A percentile compares a stretch with the other conserved stretches of the same genome.
phyloP scores from a whole-genome alignment of 2,888 invertebrate genomes.

The Athalia cordata region DNA sequence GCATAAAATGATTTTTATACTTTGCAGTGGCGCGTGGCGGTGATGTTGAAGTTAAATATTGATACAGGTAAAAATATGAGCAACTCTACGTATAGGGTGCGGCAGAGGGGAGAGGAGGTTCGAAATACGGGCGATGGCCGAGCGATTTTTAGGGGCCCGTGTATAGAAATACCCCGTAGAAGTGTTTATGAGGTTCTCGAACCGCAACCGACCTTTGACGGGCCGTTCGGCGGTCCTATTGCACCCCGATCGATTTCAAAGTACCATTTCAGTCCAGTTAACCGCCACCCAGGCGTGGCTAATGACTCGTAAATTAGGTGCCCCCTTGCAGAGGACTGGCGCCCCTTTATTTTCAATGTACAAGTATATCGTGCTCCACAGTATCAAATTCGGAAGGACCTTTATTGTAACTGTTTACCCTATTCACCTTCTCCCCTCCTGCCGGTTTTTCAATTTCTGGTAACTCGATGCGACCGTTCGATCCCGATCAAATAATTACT shows the following conservation, averaged over 20 bases:
- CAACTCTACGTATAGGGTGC: too few species aligned
- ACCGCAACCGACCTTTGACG: conserved; percentile 43
- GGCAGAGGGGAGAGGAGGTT: too few species aligned
- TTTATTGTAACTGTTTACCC: not conserved
- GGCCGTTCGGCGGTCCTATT: conserved; percentile 10
- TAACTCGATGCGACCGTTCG: not conserved
- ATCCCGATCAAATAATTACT: too few species aligned
- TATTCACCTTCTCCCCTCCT: not conserved
- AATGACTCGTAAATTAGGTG: conserved; percentile 62
- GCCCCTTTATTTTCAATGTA: conserved; percentile 1
- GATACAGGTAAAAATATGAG: too few species aligned
- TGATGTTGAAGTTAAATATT: too few species aligned
- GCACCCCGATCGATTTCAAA: conserved; percentile 45
- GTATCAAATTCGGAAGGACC: not conserved
- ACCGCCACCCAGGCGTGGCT: conserved; percentile 57
- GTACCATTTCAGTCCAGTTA: conserved; percentile 45
- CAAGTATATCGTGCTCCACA: not conserved
- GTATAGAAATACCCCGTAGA: conserved; percentile 26
- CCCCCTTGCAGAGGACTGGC: conserved; percentile 7
- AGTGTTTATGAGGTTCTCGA: conserved; percentile 35
- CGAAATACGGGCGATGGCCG: too few species aligned
- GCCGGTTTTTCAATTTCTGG: conserved; percentile 20
- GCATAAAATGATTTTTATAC: too few species aligned
- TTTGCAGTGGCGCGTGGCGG: too few species aligned
- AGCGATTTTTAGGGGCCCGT: not conserved